Evolutionary conservation across 2,888 invertebrate genomes (phyloP).

Genomic region (Trichopria drosophilae): DNA sequence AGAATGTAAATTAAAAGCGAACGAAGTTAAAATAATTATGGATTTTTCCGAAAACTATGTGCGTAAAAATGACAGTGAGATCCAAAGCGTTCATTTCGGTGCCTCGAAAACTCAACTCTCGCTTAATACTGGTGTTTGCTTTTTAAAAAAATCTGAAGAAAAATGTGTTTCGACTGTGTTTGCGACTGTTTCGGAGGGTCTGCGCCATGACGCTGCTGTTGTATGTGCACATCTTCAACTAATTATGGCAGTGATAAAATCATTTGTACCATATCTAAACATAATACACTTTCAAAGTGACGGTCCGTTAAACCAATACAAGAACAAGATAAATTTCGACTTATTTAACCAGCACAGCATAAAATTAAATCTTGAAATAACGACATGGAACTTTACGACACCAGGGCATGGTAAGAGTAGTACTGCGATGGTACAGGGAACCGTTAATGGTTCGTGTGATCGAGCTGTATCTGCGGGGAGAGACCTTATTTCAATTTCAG

Average conservation of each 20-base stretch:
- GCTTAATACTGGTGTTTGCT: conserved; percentile 1
- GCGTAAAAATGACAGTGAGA: background rate
- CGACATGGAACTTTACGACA: conserved; percentile 2
- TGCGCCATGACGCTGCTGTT: background rate
- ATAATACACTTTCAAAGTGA: too few species aligned
- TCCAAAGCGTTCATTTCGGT: too few species aligned
- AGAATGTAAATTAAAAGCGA: too few species aligned
- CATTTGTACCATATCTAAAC: too few species aligned
- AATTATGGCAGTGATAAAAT: too few species aligned
- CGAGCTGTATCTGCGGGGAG: conserved; percentile 3
- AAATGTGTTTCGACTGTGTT: background rate
- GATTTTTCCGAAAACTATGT: too few species aligned
- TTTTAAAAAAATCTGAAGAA: background rate
- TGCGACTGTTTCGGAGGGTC: background rate
- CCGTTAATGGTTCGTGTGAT: background rate
- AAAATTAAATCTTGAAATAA: background rate
- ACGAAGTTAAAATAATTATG: too few species aligned
- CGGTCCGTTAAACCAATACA: background rate
- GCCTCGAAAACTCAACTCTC: conserved; percentile 2
- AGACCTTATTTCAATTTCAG: background rate
- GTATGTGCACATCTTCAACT: background rate
- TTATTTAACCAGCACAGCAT: background rate
- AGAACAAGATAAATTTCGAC: conserved; percentile 2
- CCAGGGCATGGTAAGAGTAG: conserved; percentile 3
- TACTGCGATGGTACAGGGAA: background rate